Conservation (phyloP, 2,113 vertebrate species). For the Aepyceros melampus region DNA sequence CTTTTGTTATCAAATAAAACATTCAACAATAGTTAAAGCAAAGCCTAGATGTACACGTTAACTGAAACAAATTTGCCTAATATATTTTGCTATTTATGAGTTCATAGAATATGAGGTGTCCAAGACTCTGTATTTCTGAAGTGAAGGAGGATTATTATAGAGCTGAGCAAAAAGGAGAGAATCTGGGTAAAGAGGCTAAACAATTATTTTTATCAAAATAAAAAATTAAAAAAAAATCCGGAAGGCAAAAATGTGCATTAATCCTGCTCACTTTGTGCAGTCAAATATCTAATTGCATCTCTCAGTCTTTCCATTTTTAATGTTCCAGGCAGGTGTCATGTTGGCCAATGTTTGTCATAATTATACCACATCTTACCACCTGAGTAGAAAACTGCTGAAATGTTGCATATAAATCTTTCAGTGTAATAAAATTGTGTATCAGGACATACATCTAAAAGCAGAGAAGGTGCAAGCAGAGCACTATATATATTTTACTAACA, state of each 20-base stretch:
- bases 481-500: background rate
- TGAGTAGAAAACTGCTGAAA: background rate
- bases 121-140: background rate
- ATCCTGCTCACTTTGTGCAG: background rate
- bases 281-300: background rate
- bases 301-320: conserved; percentile 5
- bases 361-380: conserved; percentile 12
- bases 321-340: background rate
- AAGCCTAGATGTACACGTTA: background rate
- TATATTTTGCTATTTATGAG: background rate
- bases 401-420: conserved; percentile 24
- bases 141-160: background rate
- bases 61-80: background rate
- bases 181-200: background rate
- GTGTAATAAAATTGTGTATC: background rate
- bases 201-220: conserved; percentile 26
- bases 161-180: background rate
- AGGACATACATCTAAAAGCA: background rate
- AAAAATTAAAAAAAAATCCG: background rate
- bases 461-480: background rate
- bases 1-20: conserved; percentile 24
- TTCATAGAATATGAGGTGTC: background rate
- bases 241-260: background rate
- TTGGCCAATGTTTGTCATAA: conserved; percentile 32
- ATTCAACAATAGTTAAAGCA: background rate